Evolutionary conservation across 2,888 invertebrate genomes (phyloP), one percentile per base, ranked within the genome.

Genomic region (Diaphora mendica): DNA sequence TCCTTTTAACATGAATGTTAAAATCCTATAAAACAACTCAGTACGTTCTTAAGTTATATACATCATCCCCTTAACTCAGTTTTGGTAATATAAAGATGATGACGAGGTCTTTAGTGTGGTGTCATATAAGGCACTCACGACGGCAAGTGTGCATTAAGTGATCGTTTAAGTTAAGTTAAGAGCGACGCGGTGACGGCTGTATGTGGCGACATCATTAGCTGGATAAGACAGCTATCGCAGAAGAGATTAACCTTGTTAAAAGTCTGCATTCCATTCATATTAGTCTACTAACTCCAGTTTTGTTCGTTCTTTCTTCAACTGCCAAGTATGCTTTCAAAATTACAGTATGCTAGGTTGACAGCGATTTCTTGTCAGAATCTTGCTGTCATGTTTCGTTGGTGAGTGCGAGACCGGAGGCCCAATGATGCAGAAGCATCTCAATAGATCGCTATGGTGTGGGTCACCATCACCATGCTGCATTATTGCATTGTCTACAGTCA

Each of bases 131-230:
- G 51, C 72, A 68, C 72, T 72, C 62, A 3, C 62, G 64, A 39
- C 51, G 68, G 68, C 62, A 48, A 72, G 68, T 67, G 67, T 33
- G 70, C 62, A 42, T 42, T 70, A 55, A 70, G 44, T 26, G 48
- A 64, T 33, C 71, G 65, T 71, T 71, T 65, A 65, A 44, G 42
- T 64, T 8, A n/a, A 35, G 65, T 65, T 65, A 71, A 42, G 71
- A 26, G 51, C 65, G 26, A 42, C 13, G 48, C 48, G 35, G 9
- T 51, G 64, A 55, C 11, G 51, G 68, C 26, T 11, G 17, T 17
- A 15, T 11, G 3, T 51, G 51, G 0, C 51, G 48, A 51, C 48
- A 11, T 65, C 65, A 65, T 66, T 39, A 64, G 48, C 35, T 26
- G 65, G 65, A 9, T 71, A 66, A 51, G 70, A 23, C 62, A 8